A percentile compares a stretch with the other conserved stretches of the same genome.
Evolutionary conservation across 2,888 invertebrate species (phyloP).

Genomic region (Apamea anceps): DNA sequence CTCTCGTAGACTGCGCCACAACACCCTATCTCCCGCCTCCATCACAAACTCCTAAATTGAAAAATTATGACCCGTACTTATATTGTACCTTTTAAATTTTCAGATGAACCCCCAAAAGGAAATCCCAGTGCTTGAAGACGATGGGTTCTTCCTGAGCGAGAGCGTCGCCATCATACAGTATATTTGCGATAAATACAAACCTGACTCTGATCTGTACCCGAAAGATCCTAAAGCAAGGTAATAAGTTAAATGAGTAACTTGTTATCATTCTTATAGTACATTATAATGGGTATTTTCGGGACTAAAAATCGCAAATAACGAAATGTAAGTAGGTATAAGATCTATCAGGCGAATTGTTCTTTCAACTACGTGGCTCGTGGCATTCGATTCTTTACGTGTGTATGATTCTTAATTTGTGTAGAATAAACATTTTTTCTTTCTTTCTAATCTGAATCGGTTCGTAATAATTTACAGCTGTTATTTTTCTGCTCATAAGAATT

Average conservation of each 20-base stretch:
- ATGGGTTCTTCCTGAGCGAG: conserved; percentile 94
- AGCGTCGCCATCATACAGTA: conserved; percentile 93
- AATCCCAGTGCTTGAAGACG: conserved; percentile 94
- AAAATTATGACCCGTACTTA: background rate
- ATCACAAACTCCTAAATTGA: background rate
- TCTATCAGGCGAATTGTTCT: background rate
- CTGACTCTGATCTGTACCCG: conserved; percentile 92
- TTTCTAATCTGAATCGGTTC: background rate
- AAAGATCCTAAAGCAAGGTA: conserved; percentile 91
- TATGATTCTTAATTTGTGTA: background rate
- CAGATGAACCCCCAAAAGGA: conserved; percentile 95
- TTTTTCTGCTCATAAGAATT: background rate
- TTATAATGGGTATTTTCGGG: background rate
- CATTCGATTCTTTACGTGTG: too few species aligned
- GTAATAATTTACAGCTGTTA: background rate
- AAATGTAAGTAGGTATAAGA: background rate
- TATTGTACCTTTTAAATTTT: conserved; percentile 61
- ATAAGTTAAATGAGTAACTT: background rate
- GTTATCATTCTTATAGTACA: background rate
- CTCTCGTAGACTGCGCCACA: too few species aligned
- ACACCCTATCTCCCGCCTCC: too few species aligned
- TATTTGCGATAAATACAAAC: conserved; percentile 93
- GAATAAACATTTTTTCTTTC: background rate
- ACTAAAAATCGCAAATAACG: background rate
- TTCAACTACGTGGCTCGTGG: background rate